Base-by-base conservation (phyloP, 2,888 invertebrate genomes). In the Carterocephalus palaemon region DNA sequence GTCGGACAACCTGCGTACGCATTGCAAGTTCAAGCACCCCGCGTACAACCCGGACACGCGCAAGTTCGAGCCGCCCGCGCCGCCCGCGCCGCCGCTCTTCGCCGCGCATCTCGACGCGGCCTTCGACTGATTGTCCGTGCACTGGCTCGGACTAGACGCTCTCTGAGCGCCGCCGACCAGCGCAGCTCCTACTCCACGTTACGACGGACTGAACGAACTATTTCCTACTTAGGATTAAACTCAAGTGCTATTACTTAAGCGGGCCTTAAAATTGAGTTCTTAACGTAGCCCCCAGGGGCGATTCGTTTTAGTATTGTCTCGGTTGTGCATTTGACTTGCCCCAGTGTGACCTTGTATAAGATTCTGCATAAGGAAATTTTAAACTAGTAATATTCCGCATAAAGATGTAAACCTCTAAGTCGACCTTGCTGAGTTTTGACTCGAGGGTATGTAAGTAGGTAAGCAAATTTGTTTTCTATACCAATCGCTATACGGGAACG, bases 1-100 rank as follows among this genome's bases (percentile, higher is more conserved):
- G 88, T 95, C 95, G 86, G 95, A 95, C 91, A 95, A 95, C 88
- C 92, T 95, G 85, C 93, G 95, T 82, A 94, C 95, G 81, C 95
- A 95, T 89, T 95, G 94, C 92, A 94, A 95, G 90, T 94, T 94
- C 90, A 95, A 95, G 89, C 95, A 95, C 88, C 94, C 95, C 83
- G 91, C 91, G 83, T 93, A 91, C 88, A 93, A 93, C 86, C 93
- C 93, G 60, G 94, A 94, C 89, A 93, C 93, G 83, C 91, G 94
- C 89, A 94, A 94, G 89, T 93, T 93, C 88, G 94, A 94, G 80
- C 90, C 91, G 82, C 87, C 89, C 81, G 49, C 70, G 68, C 61
- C 88, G 57, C 84, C 84, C 59, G 71, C 89, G 67, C 76, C 84
- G 62, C 86, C 87, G 70, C 88, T 89, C 17, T 88, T 86, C 80